These are phyloP conservation scores for Nudaria mundana DNA, from an alignment of 2,888 invertebrate genomes.

Conservation along the genomic window DNA sequence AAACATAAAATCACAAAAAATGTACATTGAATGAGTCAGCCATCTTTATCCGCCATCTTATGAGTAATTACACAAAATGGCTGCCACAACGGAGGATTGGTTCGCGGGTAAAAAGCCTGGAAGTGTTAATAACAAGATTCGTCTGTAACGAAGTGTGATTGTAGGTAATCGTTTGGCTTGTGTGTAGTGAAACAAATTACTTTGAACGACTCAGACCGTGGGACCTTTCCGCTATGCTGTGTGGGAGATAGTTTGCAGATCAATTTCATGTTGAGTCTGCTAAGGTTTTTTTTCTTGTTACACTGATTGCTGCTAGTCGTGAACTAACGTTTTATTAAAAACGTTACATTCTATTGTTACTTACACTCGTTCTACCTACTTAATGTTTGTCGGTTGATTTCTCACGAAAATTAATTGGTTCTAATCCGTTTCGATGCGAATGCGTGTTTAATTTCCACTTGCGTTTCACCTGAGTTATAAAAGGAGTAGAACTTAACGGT, in stretches of 20 bases:
- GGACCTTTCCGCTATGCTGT: conserved; percentile 19
- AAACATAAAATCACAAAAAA: conserved; percentile 44
- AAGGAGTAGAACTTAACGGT: no score
- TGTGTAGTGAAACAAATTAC: conserved; percentile 39
- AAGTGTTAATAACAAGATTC: conserved; percentile 71
- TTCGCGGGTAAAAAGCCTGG: conserved; percentile 57
- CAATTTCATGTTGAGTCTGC: conserved; percentile 19
- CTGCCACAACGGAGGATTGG: conserved; percentile 52
- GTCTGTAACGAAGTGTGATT: conserved; percentile 66
- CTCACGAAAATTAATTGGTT: conserved; percentile 1
- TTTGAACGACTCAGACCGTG: no score
- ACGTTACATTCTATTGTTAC: background rate
- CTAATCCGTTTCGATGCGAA: no score
- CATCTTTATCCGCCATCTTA: conserved; percentile 64
- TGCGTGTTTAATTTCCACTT: no score
- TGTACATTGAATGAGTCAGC: conserved; percentile 51
- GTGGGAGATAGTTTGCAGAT: conserved; percentile 22
- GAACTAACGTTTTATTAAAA: conserved; percentile 3
- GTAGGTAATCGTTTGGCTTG: conserved; percentile 53
- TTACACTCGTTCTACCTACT: conserved; percentile 1
- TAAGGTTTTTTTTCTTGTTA: conserved; percentile 4
- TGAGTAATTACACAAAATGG: conserved; percentile 68
- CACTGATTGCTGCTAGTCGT: conserved; percentile 2
- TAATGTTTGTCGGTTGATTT: conserved; percentile 1
- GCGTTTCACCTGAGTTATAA: no score